A percentile compares a stretch with the other conserved stretches of the same genome.
Conservation (phyloP, 2,888 invertebrate genomes). For the Salpingus planirostris region DNA sequence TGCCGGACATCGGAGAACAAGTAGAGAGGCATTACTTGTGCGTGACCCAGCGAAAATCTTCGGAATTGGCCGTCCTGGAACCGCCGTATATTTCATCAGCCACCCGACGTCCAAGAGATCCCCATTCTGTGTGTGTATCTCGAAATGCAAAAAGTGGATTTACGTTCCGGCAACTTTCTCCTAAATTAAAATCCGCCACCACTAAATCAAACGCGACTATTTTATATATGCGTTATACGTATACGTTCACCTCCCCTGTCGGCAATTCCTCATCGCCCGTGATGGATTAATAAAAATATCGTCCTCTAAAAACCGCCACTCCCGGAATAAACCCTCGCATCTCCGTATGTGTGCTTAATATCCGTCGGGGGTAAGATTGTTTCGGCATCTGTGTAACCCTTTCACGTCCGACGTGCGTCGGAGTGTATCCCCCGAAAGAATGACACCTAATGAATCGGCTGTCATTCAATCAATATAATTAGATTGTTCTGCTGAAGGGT, state of each 20-base stretch:
- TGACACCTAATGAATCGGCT: conserved; percentile 44
- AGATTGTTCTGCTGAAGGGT: conserved; percentile 41
- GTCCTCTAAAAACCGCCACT: too few relatives aligned
- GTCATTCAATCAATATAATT: conserved; percentile 46
- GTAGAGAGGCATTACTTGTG: neutral
- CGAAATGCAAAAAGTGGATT: conserved; percentile 14
- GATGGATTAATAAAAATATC: conserved; percentile 10
- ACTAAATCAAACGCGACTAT: conserved; percentile 16
- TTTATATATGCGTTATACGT: conserved; percentile 14
- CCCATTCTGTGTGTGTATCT: too few relatives aligned
- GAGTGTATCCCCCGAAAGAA: conserved; percentile 31
- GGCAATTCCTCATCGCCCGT: conserved; percentile 8
- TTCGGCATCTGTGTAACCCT: conserved; percentile 26
- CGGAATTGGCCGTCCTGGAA: too few relatives aligned
- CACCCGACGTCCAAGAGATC: too few relatives aligned
- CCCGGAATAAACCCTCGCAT: too few relatives aligned
- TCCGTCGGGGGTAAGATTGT: conserved; percentile 9
- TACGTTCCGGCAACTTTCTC: conserved; percentile 12
- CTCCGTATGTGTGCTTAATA: too few relatives aligned
- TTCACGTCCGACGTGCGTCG: conserved; percentile 22
- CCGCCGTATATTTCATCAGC: too few relatives aligned
- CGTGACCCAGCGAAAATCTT: conserved; percentile 7
- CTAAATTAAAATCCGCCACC: conserved; percentile 15
- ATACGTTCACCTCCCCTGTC: conserved; percentile 6
- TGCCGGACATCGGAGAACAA: conserved; percentile 20